Evolutionary conservation across 2,113 vertebrate genomes (phyloP).

Genomic region (Lepus europaeus): DNA sequence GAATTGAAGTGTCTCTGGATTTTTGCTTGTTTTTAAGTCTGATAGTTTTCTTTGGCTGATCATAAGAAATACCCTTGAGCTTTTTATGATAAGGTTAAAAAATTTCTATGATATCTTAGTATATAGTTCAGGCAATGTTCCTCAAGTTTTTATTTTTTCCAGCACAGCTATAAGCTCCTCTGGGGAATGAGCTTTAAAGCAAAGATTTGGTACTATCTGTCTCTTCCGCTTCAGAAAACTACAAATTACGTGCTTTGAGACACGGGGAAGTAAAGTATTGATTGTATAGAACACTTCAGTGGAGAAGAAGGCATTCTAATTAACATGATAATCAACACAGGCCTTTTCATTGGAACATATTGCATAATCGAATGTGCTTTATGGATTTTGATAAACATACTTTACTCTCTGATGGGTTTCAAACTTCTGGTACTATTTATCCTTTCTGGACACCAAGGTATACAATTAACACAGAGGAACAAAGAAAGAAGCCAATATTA

Average conservation of each 20-base stretch:
- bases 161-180: conserved; percentile 61
- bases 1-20: neutral
- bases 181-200: conserved; percentile 63
- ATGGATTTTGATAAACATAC: conserved; percentile 78
- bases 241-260: conserved; percentile 73
- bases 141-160: conserved; percentile 26
- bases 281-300: conserved; percentile 65
- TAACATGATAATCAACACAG: conserved; percentile 74
- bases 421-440: conserved; percentile 32
- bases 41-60: conserved; percentile 57
- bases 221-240: conserved; percentile 66
- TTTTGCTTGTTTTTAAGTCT: conserved; percentile 35
- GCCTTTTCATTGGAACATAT: conserved; percentile 60
- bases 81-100: conserved; percentile 66
- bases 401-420: conserved; percentile 58
- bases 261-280: conserved; percentile 61
- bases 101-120: conserved; percentile 43
- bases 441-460: conserved; percentile 42
- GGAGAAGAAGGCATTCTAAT: conserved; percentile 68
- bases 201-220: conserved; percentile 69
- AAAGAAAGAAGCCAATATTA: conserved; percentile 34
- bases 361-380: conserved; percentile 66
- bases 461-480: conserved; percentile 47
- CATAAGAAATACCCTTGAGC: conserved; percentile 48
- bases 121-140: conserved; percentile 60